Base-by-base conservation (phyloP, 2,888 invertebrate species). In the Eristalis pertinax region DNA sequence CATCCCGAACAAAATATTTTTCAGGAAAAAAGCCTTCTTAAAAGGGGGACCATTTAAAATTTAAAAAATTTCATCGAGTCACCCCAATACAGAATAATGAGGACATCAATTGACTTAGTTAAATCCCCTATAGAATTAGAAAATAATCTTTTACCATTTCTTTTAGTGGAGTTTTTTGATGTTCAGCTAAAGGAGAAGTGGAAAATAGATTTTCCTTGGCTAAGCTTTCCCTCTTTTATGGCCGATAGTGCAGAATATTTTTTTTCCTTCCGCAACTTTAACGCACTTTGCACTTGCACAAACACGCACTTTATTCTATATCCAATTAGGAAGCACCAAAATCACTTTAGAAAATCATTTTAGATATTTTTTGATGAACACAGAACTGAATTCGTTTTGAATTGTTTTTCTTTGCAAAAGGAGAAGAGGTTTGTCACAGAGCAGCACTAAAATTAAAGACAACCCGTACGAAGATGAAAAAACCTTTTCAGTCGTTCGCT, bases 401-500 rank as follows among this genome's bases (percentile, higher is more conserved):
- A 50, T 19, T 50, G 19, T 19, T 50, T 50, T 50, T 70, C n/a
- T 15, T 50, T 38, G 67, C 41, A 19, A 64, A 65, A 74, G 41
- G 35, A 72, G 62, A 80, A 76, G 29, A 64, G 35, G 72, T 75
- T 83, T 63, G 65, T 75, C 74, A 78, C 83, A 70, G 81, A 62
- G 70, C 67, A 85, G 76, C 77, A 81, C 81, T 78, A 29, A 77
- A 83, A 83, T 79, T 75, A 72, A 72, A 83, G 75, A 79, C 86
- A 60, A 75, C 43, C 73, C 79, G 79, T 72, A 72, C 50, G 73
- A 75, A 84, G 79, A 84, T 87, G 84, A 60, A 80, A 32, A 84
- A 87, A 80, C 79, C 76, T 87, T 80, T 87, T 84, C 87, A 87
- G 75, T 79, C 70, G 75, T 73, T 87, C 67, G 56, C 69, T 76